Conservation (phyloP, 2,113 vertebrate genomes). For the Nyctibius bracteatus region DNA sequence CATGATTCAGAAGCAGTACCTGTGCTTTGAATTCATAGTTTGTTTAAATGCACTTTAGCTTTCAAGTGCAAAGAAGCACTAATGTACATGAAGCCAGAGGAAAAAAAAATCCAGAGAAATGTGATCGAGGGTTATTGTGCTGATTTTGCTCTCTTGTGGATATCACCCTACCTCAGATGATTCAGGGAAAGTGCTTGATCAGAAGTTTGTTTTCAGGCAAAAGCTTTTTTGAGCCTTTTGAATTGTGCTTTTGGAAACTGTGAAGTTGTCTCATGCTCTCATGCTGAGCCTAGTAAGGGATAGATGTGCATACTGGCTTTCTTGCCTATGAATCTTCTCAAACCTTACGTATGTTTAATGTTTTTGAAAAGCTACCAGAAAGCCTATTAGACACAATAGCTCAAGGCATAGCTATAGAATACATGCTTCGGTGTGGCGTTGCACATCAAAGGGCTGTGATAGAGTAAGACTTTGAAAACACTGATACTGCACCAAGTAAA, state of each 20-base stretch:
- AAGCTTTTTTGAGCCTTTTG: background rate
- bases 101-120: background rate
- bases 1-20: background rate
- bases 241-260: background rate
- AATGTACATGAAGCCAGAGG: background rate
- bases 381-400: slow-evolving; percentile 15
- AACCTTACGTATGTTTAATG: background rate
- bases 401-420: background rate
- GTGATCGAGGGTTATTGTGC: background rate
- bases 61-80: background rate
- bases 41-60: background rate
- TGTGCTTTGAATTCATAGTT: background rate
- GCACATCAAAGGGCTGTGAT: slow-evolving; percentile 13
- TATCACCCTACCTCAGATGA: background rate
- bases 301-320: background rate
- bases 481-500: background rate
- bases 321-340: slow-evolving; percentile 12
- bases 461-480: slow-evolving; percentile 12
- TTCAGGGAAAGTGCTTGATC: background rate
- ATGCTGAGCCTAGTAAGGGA: background rate
- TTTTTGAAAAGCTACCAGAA: slow-evolving; percentile 23
- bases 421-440: background rate
- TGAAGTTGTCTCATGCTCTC: slow-evolving; percentile 1
- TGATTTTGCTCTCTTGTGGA: background rate
- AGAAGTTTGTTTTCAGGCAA: background rate